A percentile compares a stretch with the other conserved stretches of the same genome.
These are phyloP conservation scores for Fabriciana adippe DNA, from an alignment of 2,888 invertebrate genomes.

Conservation along the genomic window DNA sequence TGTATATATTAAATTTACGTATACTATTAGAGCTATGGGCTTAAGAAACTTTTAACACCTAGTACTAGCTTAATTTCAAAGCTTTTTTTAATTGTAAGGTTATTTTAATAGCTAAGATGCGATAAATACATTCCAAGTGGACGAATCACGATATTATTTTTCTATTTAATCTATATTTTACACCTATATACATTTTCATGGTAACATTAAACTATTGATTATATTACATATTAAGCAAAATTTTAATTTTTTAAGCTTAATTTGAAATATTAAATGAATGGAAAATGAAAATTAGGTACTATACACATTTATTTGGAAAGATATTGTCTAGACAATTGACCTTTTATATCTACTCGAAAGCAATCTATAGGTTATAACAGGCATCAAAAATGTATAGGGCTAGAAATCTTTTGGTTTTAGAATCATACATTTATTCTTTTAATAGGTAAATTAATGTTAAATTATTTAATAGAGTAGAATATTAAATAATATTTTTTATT, in stretches of 20 bases:
- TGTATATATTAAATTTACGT: constrained; percentile 25
- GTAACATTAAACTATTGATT: constrained; percentile 4
- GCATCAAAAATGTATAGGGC: not conserved
- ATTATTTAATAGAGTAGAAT: too few species aligned
- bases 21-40: constrained; percentile 25
- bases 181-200: constrained; percentile 39
- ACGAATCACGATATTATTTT: constrained; percentile 68
- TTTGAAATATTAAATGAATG: not conserved
- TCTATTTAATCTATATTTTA: constrained; percentile 46
- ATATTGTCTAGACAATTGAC: constrained; percentile 79
- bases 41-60: not conserved
- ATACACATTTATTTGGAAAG: constrained; percentile 33
- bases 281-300: not conserved
- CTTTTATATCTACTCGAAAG: constrained; percentile 26
- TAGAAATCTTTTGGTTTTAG: too few species aligned
- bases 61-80: not conserved
- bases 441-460: too few species aligned
- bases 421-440: too few species aligned
- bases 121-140: constrained; percentile 63
- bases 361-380: constrained; percentile 11
- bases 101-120: constrained; percentile 44
- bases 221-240: constrained; percentile 41
- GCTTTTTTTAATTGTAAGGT: constrained; percentile 11
- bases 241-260: constrained; percentile 42
- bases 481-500: too few species aligned